Conservation (phyloP, 1,140 invertebrate species). For the Antheraea mylitta region DNA sequence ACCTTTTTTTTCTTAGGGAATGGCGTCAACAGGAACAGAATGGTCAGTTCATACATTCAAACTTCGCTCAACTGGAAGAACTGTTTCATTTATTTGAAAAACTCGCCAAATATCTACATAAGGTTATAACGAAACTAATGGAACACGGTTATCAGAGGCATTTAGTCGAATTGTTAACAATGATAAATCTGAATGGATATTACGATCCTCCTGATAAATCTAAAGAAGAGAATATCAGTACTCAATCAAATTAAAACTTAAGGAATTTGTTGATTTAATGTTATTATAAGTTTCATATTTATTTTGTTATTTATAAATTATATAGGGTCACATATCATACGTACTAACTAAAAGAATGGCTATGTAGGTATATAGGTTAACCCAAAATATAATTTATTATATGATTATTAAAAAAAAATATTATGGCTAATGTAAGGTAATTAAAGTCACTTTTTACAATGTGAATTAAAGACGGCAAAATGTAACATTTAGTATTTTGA, state of each 20-base stretch:
- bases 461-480: too few relatives aligned
- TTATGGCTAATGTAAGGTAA: too few relatives aligned
- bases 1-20: conserved; percentile 45
- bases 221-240: conserved; percentile 39
- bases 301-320: too few relatives aligned
- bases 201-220: conserved; percentile 58
- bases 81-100: conserved; percentile 70
- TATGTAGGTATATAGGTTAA: too few relatives aligned
- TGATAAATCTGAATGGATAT: conserved; percentile 73
- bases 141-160: conserved; percentile 75
- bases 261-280: neutral
- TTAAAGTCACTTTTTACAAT: too few relatives aligned
- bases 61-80: conserved; percentile 61
- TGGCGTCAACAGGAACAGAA: conserved; percentile 68
- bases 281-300: neutral
- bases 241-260: conserved; percentile 28
- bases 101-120: conserved; percentile 68
- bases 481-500: too few relatives aligned
- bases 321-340: too few relatives aligned
- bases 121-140: conserved; percentile 65
- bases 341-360: too few relatives aligned
- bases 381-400: too few relatives aligned
- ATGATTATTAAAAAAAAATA: too few relatives aligned
- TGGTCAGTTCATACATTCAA: conserved; percentile 61
- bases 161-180: conserved; percentile 65